A percentile compares a stretch with the other conserved stretches of the same genome.
Evolutionary conservation across 2,888 invertebrate species (phyloP).

Genomic region (Hanleya hanleyi): DNA sequence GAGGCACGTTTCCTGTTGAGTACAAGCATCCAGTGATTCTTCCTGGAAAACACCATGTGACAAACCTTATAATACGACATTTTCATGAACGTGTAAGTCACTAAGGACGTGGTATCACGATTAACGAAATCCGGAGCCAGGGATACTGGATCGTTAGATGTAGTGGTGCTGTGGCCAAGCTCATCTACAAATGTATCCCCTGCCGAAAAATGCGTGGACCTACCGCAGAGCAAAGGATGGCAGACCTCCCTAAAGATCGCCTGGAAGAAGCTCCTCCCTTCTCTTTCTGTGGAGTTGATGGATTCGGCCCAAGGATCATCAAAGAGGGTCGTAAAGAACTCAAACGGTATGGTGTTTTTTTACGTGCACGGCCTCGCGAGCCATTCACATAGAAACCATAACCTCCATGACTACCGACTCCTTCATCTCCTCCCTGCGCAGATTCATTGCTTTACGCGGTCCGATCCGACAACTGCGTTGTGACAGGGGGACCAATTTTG

Average conservation of each 20-base stretch:
- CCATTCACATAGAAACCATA: neutral
- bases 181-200: conserved; percentile 47
- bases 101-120: too few species aligned
- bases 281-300: neutral
- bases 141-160: conserved; percentile 61
- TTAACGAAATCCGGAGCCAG: conserved; percentile 33
- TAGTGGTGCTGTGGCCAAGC: conserved; percentile 39
- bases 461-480: conserved; percentile 3
- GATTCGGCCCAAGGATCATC: too few species aligned
- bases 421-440: neutral
- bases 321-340: neutral
- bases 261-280: neutral
- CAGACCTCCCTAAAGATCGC: neutral
- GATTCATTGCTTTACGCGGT: conserved; percentile 6
- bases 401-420: neutral
- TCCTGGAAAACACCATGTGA: conserved; percentile 13
- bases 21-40: conserved; percentile 21
- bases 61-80: too few species aligned
- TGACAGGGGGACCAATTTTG: conserved; percentile 13
- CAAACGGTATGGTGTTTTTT: neutral
- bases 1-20: neutral
- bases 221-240: too few species aligned
- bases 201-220: neutral
- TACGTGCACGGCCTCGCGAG: neutral
- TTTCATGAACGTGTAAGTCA: too few species aligned